These are phyloP conservation scores for Desoria tigrina DNA, from an alignment of 2,888 invertebrate species.

Conservation along the genomic window DNA sequence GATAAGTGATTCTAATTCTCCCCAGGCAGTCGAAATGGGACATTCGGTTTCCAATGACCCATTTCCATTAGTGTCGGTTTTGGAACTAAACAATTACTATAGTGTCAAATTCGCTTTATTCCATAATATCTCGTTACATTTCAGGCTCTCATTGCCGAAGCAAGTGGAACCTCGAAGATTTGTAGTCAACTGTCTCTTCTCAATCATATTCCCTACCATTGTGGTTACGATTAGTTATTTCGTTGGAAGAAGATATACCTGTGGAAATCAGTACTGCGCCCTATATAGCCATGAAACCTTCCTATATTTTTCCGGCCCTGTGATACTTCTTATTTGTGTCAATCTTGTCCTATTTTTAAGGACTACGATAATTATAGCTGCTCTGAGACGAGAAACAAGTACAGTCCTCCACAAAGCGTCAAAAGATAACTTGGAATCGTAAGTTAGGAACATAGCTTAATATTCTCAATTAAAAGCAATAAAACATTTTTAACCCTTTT, in stretches of 20 bases:
- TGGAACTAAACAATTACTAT: no score
- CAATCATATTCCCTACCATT: conserved; percentile 27
- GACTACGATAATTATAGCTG: conserved; percentile 28
- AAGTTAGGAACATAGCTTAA: conserved; percentile 22
- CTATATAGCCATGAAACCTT: conserved; percentile 29
- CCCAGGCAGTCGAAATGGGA: no score
- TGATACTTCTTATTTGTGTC: conserved; percentile 29
- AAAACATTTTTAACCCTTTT: background rate
- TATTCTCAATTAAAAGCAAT: background rate
- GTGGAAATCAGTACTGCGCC: conserved; percentile 24
- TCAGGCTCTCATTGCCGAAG: conserved; percentile 29
- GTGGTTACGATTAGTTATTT: conserved; percentile 29
- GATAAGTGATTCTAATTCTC: no score
- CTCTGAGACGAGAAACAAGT: conserved; percentile 31
- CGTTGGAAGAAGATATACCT: conserved; percentile 8
- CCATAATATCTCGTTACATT: no score
- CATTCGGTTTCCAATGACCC: no score
- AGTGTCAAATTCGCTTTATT: no score
- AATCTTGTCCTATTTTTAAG: conserved; percentile 39
- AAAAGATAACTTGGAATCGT: conserved; percentile 40
- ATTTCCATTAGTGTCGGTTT: no score
- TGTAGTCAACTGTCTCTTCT: conserved; percentile 32
- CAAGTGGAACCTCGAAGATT: conserved; percentile 32
- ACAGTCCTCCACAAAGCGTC: conserved; percentile 27
- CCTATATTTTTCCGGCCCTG: conserved; percentile 32